These are phyloP conservation scores for Holacanthella duospinosa DNA, from an alignment of 2,888 invertebrate genomes.

Conservation along the genomic window DNA sequence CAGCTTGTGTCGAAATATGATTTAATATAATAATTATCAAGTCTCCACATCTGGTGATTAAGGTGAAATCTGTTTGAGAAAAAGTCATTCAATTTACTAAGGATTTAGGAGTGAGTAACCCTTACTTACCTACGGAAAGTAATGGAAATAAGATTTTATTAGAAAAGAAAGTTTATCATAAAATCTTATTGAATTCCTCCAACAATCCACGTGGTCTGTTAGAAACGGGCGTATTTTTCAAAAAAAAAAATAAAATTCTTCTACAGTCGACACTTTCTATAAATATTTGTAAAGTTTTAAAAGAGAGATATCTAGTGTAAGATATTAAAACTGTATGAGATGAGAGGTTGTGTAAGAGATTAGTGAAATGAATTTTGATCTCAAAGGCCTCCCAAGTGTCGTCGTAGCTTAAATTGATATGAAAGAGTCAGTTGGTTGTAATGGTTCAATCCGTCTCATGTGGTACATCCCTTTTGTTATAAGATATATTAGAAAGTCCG, in stretches of 20 bases:
- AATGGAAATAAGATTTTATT: no score
- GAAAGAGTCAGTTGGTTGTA: constrained; percentile 33
- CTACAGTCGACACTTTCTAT: not conserved
- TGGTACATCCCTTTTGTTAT: constrained; percentile 14
- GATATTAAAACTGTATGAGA: constrained; percentile 14
- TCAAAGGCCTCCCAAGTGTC: constrained; percentile 13
- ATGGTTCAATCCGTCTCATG: constrained; percentile 26
- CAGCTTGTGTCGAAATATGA: no score
- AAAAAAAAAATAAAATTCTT: not conserved
- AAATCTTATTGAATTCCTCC: no score
- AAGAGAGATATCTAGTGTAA: not conserved
- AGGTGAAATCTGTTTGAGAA: no score
- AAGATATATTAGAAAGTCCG: not conserved
- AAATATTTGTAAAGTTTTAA: not conserved
- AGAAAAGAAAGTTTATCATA: no score
- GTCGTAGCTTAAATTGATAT: constrained; percentile 25
- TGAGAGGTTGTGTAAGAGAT: constrained; percentile 20
- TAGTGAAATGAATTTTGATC: constrained; percentile 32
- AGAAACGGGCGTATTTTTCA: no score
- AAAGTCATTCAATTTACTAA: no score
- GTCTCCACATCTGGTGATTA: no score
- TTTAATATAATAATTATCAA: no score
- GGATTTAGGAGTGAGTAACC: no score
- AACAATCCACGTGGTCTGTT: no score
- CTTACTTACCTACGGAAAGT: no score